Base-by-base conservation (phyloP, 1,140 invertebrate species). In the Zaprionus vittiger region DNA sequence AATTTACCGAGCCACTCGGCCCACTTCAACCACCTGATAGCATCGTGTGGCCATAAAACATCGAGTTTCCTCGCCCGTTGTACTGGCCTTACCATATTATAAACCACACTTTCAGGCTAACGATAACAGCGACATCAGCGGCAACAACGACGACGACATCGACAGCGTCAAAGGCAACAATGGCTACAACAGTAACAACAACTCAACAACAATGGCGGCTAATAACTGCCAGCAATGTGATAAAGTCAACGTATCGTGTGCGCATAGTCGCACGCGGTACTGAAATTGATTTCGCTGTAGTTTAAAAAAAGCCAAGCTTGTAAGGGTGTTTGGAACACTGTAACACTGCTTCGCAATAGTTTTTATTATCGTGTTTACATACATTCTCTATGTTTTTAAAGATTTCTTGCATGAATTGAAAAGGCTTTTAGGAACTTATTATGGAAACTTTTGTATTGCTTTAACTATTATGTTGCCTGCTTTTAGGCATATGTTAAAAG, bases 21-120 rank as follows among this genome's bases (percentile, higher is more conserved):
- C 75, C 75, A 70, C 70, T 60, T 80, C 37, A 63, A 52, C 54
- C 64, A 38, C 55, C 75, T 77, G 82, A 84, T 84, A 81, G 47
- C 68, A 86, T 85, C 83, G 76, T 79, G 81, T 66, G 64, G 68
- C 79, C 72, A 83, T 89, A 90, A 81, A 89, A 84, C 80, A 90
- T 22, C 17, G 7, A 81, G 80, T 83, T 89, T 83, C 1, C 38
- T 83, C 76, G 85, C 81, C 73, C 64, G 77, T 64, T 47, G 22
- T 28, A 41, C 54, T 57, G 34, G 20, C 59, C 63, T 44, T 64
- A 56, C 80, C 71, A 87, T 81, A 80, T 84, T 89, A 87, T 84
- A 87, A 83, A 79, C 84, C 83, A 89, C 84, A 81, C 81, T 77
- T 74, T 59, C 64, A 37, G 56, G 64, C 41, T 47, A 69, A 68